Percentiles rank a stretch among this genome's conserved stretches.
Conservation (phyloP, 2,888 invertebrate species). For the Atherix ibis region DNA sequence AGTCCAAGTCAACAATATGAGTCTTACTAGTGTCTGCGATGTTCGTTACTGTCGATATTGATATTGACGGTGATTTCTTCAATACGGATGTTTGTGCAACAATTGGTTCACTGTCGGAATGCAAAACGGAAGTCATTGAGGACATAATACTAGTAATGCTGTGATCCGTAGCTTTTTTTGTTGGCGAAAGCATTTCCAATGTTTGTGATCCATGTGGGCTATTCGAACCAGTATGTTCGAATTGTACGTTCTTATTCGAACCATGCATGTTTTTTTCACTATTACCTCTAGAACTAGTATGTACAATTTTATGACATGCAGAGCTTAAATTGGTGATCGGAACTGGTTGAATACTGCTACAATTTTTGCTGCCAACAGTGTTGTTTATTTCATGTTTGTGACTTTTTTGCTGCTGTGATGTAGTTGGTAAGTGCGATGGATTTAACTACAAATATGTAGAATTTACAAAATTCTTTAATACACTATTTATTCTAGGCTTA, state of each 20-base stretch:
- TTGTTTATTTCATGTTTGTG: too few relatives aligned
- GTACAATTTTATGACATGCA: too few relatives aligned
- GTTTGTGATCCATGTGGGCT: neutral
- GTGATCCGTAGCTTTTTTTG: slow-evolving; percentile 23
- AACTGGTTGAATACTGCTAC: too few relatives aligned
- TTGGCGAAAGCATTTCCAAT: slow-evolving; percentile 19
- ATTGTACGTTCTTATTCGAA: neutral
- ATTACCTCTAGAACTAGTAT: too few relatives aligned
- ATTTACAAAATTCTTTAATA: too few relatives aligned
- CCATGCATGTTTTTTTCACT: neutral
- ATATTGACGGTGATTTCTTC: slow-evolving; percentile 6
- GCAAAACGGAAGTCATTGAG: slow-evolving; percentile 14
- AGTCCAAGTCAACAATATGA: slow-evolving; percentile 28
- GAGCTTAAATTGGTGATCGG: too few relatives aligned
- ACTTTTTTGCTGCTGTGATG: slow-evolving; percentile 1
- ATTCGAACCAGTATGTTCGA: too few relatives aligned
- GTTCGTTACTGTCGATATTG: slow-evolving; percentile 5
- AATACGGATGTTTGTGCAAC: neutral
- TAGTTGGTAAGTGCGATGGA: too few relatives aligned
- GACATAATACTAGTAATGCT: slow-evolving; percentile 25
- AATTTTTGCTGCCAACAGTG: too few relatives aligned
- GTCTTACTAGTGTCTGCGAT: slow-evolving; percentile 14
- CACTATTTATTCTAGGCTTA: too few relatives aligned
- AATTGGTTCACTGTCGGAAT: slow-evolving; percentile 4
- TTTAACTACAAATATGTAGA: too few relatives aligned